A percentile compares a stretch with the other conserved stretches of the same genome.
These are phyloP conservation scores for Norana najaformis DNA, from an alignment of 2,888 invertebrate species.

Conservation along the genomic window DNA sequence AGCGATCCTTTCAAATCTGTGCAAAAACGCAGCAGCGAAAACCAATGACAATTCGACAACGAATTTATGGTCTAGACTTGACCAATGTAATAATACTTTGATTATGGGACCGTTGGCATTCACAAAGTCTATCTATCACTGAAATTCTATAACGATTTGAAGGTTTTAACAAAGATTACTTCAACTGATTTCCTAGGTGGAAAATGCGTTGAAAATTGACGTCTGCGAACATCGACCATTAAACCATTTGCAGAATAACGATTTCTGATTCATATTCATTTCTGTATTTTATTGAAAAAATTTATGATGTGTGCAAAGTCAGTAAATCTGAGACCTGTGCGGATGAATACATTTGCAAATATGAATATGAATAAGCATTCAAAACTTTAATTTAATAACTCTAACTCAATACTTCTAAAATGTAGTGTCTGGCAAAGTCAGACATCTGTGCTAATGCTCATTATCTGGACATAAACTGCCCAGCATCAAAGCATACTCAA, in stretches of 20 bases:
- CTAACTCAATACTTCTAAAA: too few species aligned
- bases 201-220: neutral
- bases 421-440: too few species aligned
- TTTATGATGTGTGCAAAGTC: too few species aligned
- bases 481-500: too few species aligned
- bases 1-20: neutral
- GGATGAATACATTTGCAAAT: too few species aligned
- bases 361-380: too few species aligned
- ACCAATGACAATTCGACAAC: neutral
- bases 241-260: neutral
- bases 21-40: conserved; percentile 9
- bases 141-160: neutral
- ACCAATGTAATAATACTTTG: neutral
- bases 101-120: neutral
- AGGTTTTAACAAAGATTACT: neutral
- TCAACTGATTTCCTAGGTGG: neutral
- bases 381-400: too few species aligned
- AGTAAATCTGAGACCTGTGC: too few species aligned
- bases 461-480: too few species aligned
- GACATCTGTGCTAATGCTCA: too few species aligned
- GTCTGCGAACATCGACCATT: neutral
- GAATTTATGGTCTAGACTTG: neutral
- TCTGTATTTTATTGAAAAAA: neutral
- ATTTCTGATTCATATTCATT: neutral
- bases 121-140: neutral